Conservation (phyloP, 2,888 invertebrate genomes). For the Norana najaformis region DNA sequence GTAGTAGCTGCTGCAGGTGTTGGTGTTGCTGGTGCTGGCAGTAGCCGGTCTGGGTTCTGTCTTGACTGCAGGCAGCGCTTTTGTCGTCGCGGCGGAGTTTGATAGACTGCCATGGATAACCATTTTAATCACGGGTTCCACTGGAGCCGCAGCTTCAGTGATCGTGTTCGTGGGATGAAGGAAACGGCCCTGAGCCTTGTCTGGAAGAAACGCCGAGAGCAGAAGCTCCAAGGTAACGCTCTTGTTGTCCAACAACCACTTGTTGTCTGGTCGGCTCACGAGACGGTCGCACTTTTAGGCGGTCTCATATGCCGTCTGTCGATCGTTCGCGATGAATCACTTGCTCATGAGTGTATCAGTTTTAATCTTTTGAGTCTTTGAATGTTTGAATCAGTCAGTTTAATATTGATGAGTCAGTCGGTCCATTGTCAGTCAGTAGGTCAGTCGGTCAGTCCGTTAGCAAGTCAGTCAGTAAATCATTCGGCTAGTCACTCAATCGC, state of each 20-base stretch:
- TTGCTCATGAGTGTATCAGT: background rate
- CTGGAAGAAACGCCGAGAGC: slow-evolving; percentile 48
- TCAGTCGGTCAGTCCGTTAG: background rate
- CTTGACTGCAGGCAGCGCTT: background rate
- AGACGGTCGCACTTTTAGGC: background rate
- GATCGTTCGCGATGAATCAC: background rate
- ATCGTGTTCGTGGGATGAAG: slow-evolving; percentile 50
- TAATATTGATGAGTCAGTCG: too few species aligned
- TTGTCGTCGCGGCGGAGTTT: background rate
- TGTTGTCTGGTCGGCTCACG: background rate
- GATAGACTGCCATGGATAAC: background rate
- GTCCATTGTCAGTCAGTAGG: too few species aligned
- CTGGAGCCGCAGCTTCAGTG: slow-evolving; percentile 56
- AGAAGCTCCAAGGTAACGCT: slow-evolving; percentile 52
- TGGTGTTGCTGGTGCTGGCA: background rate
- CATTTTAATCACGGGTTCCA: slow-evolving; percentile 33
- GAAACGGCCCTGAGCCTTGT: slow-evolving; percentile 49
- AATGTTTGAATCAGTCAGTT: background rate
- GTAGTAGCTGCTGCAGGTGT: background rate
- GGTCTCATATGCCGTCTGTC: background rate
- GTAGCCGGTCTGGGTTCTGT: background rate
- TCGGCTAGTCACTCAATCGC: background rate
- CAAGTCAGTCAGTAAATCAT: background rate
- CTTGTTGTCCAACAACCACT: background rate
- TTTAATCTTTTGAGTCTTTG: background rate